Conservation (phyloP, 2,797 vertebrate species). For the Phataginus tetradactyla region DNA sequence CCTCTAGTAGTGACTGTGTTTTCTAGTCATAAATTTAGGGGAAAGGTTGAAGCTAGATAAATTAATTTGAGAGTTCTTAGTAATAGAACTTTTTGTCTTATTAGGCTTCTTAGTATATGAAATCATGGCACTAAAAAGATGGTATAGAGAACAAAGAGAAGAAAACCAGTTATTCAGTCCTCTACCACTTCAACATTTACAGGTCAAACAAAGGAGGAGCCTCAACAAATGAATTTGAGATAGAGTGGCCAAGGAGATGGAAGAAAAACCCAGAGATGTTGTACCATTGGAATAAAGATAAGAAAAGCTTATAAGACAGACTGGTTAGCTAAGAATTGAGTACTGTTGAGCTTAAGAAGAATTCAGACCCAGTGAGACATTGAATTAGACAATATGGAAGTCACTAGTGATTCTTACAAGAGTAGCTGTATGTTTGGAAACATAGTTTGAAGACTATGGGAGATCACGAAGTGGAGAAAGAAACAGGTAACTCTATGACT, state of each 20-base stretch:
- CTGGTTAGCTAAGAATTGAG: background rate
- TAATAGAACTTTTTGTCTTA: background rate
- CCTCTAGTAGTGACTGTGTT: background rate
- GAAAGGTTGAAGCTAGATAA: background rate
- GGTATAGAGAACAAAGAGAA: background rate
- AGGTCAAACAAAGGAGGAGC: background rate
- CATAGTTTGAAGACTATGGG: background rate
- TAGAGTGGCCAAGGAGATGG: background rate
- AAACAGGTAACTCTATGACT: background rate
- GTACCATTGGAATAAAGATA: background rate
- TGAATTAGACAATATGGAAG: background rate
- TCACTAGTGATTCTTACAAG: background rate
- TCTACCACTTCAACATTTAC: background rate
- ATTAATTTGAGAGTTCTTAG: background rate
- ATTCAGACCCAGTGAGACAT: background rate
- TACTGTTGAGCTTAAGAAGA: background rate
- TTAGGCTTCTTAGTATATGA: background rate
- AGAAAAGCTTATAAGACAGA: background rate
- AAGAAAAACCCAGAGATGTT: background rate
- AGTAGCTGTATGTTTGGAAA: background rate
- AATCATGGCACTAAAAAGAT: background rate
- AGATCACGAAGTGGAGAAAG: background rate
- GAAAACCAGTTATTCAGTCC: background rate
- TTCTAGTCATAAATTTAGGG: background rate
- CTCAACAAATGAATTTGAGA: background rate